Conservation (phyloP, 2,113 vertebrate genomes). For the Addax nasomaculatus region DNA sequence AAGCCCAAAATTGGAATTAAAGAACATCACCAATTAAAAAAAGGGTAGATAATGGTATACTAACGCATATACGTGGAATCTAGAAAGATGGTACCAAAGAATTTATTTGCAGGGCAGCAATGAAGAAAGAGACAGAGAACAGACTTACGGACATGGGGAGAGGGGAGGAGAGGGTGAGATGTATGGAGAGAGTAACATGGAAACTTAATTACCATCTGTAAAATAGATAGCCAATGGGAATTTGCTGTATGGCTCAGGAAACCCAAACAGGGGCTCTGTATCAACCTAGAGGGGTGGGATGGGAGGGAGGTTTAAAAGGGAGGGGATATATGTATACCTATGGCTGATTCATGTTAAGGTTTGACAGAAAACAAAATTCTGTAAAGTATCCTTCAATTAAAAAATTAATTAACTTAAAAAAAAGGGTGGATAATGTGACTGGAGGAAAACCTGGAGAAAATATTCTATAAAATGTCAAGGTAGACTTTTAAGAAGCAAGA, state of each 20-base stretch:
- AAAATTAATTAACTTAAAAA: neutral
- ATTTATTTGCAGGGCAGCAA: neutral
- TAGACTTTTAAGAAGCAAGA: neutral
- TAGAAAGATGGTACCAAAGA: neutral
- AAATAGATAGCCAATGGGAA: neutral
- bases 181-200: neutral
- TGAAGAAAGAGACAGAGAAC: neutral
- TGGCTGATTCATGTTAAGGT: neutral
- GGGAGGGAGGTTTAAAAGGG: neutral
- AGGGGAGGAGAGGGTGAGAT: neutral
- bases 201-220: neutral
- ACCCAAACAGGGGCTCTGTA: neutral
- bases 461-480: neutral
- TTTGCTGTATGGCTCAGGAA: neutral
- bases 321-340: neutral
- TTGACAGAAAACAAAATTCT: neutral
- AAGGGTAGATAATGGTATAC: neutral
- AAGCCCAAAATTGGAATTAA: neutral
- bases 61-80: neutral
- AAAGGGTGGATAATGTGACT: neutral
- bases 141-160: fast-evolving
- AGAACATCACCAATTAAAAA: neutral
- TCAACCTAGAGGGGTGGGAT: neutral
- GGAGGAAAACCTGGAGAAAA: neutral
- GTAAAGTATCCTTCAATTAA: neutral